Base-by-base conservation (phyloP, 2,888 invertebrate species). In the Escarpia spicata region DNA sequence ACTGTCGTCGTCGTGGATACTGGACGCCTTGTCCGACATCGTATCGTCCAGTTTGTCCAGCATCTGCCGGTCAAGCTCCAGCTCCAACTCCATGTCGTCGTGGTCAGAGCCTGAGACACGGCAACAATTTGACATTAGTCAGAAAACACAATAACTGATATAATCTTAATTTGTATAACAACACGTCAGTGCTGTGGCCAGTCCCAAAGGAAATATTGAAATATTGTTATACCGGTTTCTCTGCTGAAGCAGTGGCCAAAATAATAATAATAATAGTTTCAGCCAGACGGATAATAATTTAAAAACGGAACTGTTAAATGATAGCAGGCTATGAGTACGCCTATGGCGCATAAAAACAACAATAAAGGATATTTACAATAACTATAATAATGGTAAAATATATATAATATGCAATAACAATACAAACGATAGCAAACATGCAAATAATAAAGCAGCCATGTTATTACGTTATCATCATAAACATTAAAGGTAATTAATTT, bases 11-110 rank as follows among this genome's bases (percentile, higher is more conserved):
- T 94, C 95, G 92, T 95, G 95, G 44, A 95, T 93, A 92, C 95
- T 95, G 92, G 95, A 95, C 91, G 95, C 96, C 93, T 95, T 95
- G 93, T 96, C 96, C 12, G 96, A 95, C 31, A 95, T 93, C 91
- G 94, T 94, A 91, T 94, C 93, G 89, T 95, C 95, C 92, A 94
- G 92, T 75, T n/a, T 75, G 75, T 75, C 75, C 75, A 75, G 75
- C 52, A 92, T 91, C 90, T 92, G 94, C 94, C 92, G 95, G 92
- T 96, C 96, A 92, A 95, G 94, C n/a, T 75, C 75, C 75, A 75
- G 6, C 26, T 75, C 75, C 26, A 75, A 26, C 91, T 96, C 96
- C 15, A 94, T 94, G 58, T 96, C 96, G 43, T 95, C 95, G 92
- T 96, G 95, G 92, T 96, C 96, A 10, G 96, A 95, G 90, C 95